Base-by-base conservation (phyloP, 2,888 invertebrate species). In the Orthosia cruda region DNA sequence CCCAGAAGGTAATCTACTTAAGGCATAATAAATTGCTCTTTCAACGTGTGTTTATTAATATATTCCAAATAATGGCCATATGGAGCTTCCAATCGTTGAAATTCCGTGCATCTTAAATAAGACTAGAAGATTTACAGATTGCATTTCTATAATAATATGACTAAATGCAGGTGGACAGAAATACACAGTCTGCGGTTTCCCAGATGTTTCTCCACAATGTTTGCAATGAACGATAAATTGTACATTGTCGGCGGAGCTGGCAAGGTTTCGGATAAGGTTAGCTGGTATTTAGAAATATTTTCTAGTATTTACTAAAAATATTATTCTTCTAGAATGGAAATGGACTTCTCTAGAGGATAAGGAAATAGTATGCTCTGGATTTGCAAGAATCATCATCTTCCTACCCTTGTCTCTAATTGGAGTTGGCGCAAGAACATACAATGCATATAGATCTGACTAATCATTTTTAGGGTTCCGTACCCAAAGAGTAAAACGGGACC, bases 211-310 rank as follows among this genome's bases (percentile, higher is more conserved):
- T 93, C 97, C 74, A 96, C 96, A 82, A 87, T 97, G 87, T 95
- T 97, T 86, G 93, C 97, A 15, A 97, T 97, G 95, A 97, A 97
- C 72, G 97, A 97, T 88, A 96, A 96, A 77, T 90, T 98, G 59
- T 98, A 97, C 88, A 92, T 98, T 52, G 96, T 98, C 72, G 98
- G 98, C 0, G 98, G 98, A 3, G 98, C 98, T 55, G 97, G 97
- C 4, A 97, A 97, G 89, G 92, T 96, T 9, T 90, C 94, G 4
- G 96, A 96, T 70, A 97, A 96, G 92, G 96, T 95, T 82, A 66
- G 64, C 80, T 40, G 7, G 9, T 16, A 4, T 54, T 73, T 49
- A 65, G 66, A 64, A 32, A 52, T 12, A 2, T 23, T 45, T 57
- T 40, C 16, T 64, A 40, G 5, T 15, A 58, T 13, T n/a, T 54